These are phyloP conservation scores for Neodon shergylaensis DNA, from an alignment of 2,113 vertebrate species.

Conservation along the genomic window DNA sequence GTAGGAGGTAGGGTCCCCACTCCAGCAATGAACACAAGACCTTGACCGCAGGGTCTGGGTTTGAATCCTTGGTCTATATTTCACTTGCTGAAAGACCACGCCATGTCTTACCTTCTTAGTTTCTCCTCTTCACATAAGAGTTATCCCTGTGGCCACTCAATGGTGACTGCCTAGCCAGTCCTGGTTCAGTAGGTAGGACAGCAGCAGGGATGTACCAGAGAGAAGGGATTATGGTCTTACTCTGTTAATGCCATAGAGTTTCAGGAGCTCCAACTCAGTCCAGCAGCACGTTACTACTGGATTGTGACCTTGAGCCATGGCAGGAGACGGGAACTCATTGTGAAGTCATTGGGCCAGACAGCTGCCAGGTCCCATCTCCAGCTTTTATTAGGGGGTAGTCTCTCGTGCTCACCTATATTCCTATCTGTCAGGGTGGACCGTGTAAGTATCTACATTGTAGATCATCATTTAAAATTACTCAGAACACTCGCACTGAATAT, in stretches of 20 bases:
- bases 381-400: rapidly evolving
- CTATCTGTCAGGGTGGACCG: background rate
- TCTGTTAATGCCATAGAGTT: background rate
- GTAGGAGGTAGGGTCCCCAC: background rate
- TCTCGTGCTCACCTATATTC: background rate
- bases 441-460: background rate
- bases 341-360: background rate
- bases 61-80: background rate
- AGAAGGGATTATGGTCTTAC: background rate
- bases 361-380: too few relatives aligned
- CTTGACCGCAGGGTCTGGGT: background rate
- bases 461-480: background rate
- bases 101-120: background rate
- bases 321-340: background rate
- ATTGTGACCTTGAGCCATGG: background rate
- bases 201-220: background rate
- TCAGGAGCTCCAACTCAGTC: background rate
- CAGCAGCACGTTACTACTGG: rapidly evolving
- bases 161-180: rapidly evolving
- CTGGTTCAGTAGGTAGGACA: too few relatives aligned
- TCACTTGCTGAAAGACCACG: background rate
- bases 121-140: background rate
- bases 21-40: background rate
- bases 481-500: background rate
- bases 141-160: rapidly evolving